phyloP scores from a whole-genome alignment of 1,140 invertebrate species.

The Helicoverpa armigera region DNA sequence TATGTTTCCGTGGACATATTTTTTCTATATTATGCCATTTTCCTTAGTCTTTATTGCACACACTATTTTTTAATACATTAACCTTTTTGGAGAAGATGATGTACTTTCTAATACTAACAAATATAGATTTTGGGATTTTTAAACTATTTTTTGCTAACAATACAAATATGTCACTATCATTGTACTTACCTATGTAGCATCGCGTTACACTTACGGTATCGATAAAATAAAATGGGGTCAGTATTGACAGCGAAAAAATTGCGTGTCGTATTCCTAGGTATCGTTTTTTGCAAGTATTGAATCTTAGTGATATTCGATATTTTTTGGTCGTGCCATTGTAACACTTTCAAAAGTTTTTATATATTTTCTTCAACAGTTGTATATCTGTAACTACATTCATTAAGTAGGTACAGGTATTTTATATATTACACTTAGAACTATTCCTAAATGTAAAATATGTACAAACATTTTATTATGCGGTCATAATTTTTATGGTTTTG shows the following conservation, averaged over 20 bases:
- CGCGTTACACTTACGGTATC: constrained; percentile 9
- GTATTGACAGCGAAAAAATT: constrained; percentile 1
- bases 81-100: too few relatives aligned
- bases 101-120: too few relatives aligned
- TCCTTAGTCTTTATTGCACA: too few relatives aligned
- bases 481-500: background rate
- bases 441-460: too few relatives aligned
- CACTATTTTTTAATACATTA: too few relatives aligned
- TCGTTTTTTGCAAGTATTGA: background rate
- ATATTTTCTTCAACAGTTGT: too few relatives aligned
- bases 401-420: too few relatives aligned
- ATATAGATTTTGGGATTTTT: too few relatives aligned
- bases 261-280: background rate
- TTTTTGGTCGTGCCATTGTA: background rate
- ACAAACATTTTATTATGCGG: background rate
- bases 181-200: background rate
- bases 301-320: background rate
- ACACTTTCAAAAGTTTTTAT: too few relatives aligned
- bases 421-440: too few relatives aligned
- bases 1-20: background rate
- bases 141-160: background rate
- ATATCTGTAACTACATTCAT: too few relatives aligned
- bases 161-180: background rate
- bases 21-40: background rate
- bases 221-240: background rate